A percentile compares a stretch with the other conserved stretches of the same genome.
These are phyloP conservation scores for Columba janthina DNA, from an alignment of 2,113 vertebrate species.

Conservation along the genomic window DNA sequence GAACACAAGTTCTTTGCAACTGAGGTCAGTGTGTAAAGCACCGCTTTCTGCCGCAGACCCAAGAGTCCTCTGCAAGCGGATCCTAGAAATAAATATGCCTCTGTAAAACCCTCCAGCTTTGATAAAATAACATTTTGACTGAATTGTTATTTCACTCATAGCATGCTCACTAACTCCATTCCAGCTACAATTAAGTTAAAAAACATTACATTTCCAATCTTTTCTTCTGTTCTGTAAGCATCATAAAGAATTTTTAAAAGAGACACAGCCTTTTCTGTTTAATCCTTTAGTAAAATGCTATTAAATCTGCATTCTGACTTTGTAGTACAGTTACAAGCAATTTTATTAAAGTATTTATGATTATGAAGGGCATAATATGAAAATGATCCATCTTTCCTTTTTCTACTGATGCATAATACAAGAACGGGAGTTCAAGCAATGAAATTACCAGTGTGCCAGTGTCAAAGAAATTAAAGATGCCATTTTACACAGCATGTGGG, in stretches of 20 bases:
- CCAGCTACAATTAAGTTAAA: slow-evolving; percentile 26
- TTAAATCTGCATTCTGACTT: slow-evolving; percentile 16
- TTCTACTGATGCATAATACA: not conserved
- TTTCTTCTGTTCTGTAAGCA: not conserved
- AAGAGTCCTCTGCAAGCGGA: not conserved
- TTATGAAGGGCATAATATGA: slow-evolving; percentile 12
- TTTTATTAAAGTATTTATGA: slow-evolving; percentile 43
- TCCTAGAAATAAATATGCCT: slow-evolving; percentile 6
- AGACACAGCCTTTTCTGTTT: not conserved
- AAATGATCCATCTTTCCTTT: slow-evolving; percentile 18
- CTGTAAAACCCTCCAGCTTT: slow-evolving; percentile 27
- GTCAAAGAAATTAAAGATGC: slow-evolving; percentile 13
- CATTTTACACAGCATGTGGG: not conserved
- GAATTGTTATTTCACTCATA: slow-evolving; percentile 23
- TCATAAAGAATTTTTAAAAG: not conserved
- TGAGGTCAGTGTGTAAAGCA: not conserved
- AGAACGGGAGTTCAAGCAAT: not conserved
- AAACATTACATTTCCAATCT: not conserved
- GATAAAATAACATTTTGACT: slow-evolving; percentile 26
- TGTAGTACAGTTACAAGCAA: not conserved
- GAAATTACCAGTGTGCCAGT: not conserved
- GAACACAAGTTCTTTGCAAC: not conserved
- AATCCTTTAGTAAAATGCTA: not conserved
- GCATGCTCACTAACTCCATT: not conserved
- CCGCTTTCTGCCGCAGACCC: slow-evolving; percentile 6